A percentile compares a stretch with the other conserved stretches of the same genome.
phyloP scores from a whole-genome alignment of 30 jellyfish, hydroid and myxozoan genomes.

The Clytia hemisphaerica region DNA sequence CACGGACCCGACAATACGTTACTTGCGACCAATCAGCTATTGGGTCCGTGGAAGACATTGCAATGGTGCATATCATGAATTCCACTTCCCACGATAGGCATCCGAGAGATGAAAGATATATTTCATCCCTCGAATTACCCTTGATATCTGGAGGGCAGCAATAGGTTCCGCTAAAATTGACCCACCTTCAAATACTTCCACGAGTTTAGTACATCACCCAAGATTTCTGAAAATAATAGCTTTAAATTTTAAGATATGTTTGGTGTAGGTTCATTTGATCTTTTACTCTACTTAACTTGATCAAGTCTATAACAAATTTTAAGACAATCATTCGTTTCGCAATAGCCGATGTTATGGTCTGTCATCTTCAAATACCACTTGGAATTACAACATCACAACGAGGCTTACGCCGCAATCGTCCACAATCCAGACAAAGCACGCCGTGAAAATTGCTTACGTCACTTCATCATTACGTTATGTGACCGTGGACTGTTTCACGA shows the following conservation, averaged over 20 bases:
- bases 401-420: slow-evolving; percentile 75
- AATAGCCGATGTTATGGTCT: slow-evolving; percentile 89
- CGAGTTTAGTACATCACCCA: no score
- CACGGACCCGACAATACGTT: no score
- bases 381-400: slow-evolving; percentile 65
- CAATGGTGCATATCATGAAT: no score
- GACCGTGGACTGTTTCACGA: slow-evolving; percentile 66
- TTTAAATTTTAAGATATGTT: background rate
- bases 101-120: no score
- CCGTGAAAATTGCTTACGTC: slow-evolving; percentile 77
- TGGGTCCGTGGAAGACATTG: no score
- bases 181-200: no score
- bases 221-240: background rate
- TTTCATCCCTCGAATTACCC: no score
- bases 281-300: background rate
- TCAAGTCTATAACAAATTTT: no score
- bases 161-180: no score
- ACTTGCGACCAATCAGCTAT: no score
- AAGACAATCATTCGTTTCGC: background rate
- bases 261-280: background rate
- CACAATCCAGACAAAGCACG: slow-evolving; percentile 70
- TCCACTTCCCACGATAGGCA: no score
- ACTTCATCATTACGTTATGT: slow-evolving; percentile 73
- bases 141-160: no score
- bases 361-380: slow-evolving; percentile 68